Evolutionary conservation across 1,140 invertebrate genomes (phyloP).

Genomic region (Rhizoglyphus robini): DNA sequence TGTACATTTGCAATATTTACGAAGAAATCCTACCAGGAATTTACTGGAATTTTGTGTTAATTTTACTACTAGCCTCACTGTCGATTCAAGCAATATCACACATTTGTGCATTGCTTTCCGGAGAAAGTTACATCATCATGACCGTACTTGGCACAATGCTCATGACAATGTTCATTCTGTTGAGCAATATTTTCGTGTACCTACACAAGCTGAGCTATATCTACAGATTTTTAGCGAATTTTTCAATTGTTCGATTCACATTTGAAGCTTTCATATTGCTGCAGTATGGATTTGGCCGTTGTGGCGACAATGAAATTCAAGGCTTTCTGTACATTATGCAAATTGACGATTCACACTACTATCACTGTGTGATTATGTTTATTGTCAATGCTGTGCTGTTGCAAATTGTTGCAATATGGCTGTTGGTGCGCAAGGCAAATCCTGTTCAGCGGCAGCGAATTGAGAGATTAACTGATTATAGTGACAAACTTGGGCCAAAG

Average conservation of each 20-base stretch:
- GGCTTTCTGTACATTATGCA: background rate
- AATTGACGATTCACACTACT: background rate
- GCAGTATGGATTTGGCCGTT: slow-evolving; percentile 17
- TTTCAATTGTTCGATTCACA: background rate
- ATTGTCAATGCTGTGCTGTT: background rate
- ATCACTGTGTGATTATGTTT: background rate
- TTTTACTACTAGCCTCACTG: background rate
- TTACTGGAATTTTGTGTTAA: background rate
- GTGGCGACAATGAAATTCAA: slow-evolving; percentile 7
- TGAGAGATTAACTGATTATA: too few relatives aligned
- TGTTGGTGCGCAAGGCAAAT: too few relatives aligned
- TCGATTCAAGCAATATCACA: background rate
- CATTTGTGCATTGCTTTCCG: background rate
- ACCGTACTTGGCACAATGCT: background rate
- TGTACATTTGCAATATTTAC: too few relatives aligned
- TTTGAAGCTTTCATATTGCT: slow-evolving; percentile 9
- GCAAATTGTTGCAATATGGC: slow-evolving; percentile 3
- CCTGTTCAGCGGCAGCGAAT: too few relatives aligned
- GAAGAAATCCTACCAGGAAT: too few relatives aligned
- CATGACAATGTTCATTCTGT: background rate
- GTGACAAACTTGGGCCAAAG: too few relatives aligned
- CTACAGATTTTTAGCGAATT: background rate
- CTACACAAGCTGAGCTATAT: background rate
- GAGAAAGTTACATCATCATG: background rate
- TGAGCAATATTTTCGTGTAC: background rate